A percentile compares a stretch with the other conserved stretches of the same genome.
phyloP scores from a whole-genome alignment of 2,113 vertebrate species.

The Antechinus flavipes region DNA sequence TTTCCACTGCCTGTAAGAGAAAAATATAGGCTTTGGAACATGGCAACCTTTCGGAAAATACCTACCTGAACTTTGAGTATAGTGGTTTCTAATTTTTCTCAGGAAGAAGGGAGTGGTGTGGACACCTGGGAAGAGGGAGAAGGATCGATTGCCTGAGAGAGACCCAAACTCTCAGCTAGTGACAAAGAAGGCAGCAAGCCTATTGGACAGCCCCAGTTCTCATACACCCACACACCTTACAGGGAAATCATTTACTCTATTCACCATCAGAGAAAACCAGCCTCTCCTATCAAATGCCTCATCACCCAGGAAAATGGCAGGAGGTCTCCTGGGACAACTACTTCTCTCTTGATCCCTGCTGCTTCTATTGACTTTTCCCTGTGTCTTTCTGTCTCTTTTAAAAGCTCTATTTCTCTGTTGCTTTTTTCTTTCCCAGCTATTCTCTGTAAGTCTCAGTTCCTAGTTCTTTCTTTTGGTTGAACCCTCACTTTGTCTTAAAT shows the following conservation, averaged over 20 bases:
- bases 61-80: background rate
- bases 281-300: background rate
- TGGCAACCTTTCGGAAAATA: background rate
- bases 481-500: background rate
- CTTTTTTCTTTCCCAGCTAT: background rate
- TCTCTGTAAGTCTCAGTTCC: background rate
- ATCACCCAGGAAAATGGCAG: background rate
- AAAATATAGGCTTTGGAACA: background rate
- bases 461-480: background rate
- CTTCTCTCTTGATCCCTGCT: background rate
- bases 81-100: background rate
- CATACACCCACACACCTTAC: background rate
- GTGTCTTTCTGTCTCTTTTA: background rate
- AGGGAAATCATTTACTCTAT: background rate
- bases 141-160: background rate
- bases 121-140: background rate
- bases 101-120: background rate
- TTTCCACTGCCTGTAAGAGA: background rate
- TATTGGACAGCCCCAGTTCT: background rate
- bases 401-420: background rate
- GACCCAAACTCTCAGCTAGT: background rate
- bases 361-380: background rate
- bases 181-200: background rate
- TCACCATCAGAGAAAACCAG: background rate
- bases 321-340: background rate